phyloP scores from a whole-genome alignment of 2,113 vertebrate species.

The Neolamprologus longior region DNA sequence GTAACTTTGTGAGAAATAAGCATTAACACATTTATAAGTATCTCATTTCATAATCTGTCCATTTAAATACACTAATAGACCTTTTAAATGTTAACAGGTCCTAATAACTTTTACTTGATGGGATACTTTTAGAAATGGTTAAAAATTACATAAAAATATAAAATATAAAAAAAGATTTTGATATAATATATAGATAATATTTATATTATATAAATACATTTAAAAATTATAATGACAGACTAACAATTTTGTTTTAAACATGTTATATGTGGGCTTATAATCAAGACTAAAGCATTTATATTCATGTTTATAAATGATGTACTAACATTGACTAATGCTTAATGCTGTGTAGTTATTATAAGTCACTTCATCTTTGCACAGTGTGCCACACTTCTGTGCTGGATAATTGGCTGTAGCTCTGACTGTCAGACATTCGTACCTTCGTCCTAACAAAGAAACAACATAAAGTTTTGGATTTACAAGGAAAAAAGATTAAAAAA shows the following conservation, averaged over 20 bases:
- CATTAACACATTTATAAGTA: background rate
- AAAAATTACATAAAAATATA: background rate
- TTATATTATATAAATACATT: background rate
- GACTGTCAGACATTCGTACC: background rate
- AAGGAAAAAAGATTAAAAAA: fast-evolving
- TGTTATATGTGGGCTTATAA: background rate
- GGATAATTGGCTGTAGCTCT: background rate
- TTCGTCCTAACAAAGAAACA: background rate
- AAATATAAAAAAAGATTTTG: background rate
- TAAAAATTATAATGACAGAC: background rate
- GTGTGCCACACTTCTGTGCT: background rate
- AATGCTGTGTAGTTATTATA: background rate
- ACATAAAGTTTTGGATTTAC: background rate
- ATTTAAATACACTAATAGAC: background rate
- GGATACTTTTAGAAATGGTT: fast-evolving
- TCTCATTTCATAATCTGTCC: background rate
- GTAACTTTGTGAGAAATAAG: fast-evolving
- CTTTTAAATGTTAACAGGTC: background rate
- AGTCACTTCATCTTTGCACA: background rate
- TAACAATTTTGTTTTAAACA: background rate
- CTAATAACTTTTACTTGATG: background rate
- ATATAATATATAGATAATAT: background rate
- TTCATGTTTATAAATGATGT: background rate
- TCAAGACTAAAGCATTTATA: background rate
- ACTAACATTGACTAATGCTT: background rate